Evolutionary conservation across 2,888 invertebrate genomes (phyloP), one percentile per base, ranked within the genome.

Genomic region (Scaptomyza caliginosa): DNA sequence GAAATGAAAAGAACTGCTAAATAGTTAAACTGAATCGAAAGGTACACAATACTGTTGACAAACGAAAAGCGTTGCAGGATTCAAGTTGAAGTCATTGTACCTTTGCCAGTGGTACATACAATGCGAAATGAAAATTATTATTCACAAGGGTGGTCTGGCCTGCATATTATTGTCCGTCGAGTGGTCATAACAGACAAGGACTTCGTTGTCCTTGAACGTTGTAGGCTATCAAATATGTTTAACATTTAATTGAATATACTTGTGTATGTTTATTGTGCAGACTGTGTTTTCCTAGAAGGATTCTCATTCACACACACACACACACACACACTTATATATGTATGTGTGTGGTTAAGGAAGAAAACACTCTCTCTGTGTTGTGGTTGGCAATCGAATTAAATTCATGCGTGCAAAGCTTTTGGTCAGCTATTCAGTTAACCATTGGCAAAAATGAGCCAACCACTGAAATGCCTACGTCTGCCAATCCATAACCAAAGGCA

Each of bases 391-490:
- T 69, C 46, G 68, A 67, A 57, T 70, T 56, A 62, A 67, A 59
- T 26, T 64, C 56, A 49, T 42, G 67, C 52, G 64, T 28, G 75
- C 64, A 60, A 57, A 65, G 40, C 55, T 16, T 68, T 46, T 51
- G 59, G 62, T 56, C 58, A 50, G 45, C 32, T 46, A 40, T 16
- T 51, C 62, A 46, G 45, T 34, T 42, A 40, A 10, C 28, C 66
- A 43, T 51, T 48, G 55, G 36, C 70, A 58, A 60, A 59, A 50
- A 54, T 40, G 40, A 17, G 60, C 24, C 21, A 34, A 46, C 66
- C 74, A 60, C 63, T 17, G 46, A 56, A 84, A 80, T 80, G 59
- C 16, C 34, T 69, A 66, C 67, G 62, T 59, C 80, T 67, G 43
- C 11, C 32, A 56, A 43, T 40, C 38, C 36, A 66, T 40, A 55